Conservation (phyloP, 2,113 vertebrate species). For the Amblyornis subalaris region DNA sequence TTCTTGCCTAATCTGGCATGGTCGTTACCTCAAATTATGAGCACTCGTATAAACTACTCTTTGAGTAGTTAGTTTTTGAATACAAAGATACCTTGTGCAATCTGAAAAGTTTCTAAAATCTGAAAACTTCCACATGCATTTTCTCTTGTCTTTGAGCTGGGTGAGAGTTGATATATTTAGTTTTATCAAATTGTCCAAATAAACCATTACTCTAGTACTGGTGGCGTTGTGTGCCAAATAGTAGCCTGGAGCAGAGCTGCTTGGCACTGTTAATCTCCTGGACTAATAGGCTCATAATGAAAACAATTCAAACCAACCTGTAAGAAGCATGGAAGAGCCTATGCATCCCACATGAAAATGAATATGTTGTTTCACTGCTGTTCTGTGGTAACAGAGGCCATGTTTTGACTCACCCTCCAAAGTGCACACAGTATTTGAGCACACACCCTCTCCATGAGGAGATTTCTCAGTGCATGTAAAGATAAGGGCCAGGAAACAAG, state of each 20-base stretch:
- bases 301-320: background rate
- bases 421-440: fast-evolving
- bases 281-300: background rate
- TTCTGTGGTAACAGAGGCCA: background rate
- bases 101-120: background rate
- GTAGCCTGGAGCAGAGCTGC: background rate
- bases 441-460: fast-evolving
- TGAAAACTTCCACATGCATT: background rate
- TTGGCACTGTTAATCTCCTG: background rate
- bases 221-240: background rate
- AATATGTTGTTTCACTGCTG: background rate
- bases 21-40: background rate
- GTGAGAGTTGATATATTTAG: background rate
- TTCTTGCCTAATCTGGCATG: background rate
- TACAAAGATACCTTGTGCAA: background rate
- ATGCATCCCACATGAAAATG: background rate
- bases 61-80: background rate
- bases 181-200: background rate
- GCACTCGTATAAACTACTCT: background rate
- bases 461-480: background rate
- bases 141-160: background rate
- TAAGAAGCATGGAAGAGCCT: background rate
- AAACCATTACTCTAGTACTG: background rate
- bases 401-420: background rate
- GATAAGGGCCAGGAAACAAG: background rate